phyloP scores from a whole-genome alignment of 2,888 invertebrate genomes.

The Nowickia ferox region DNA sequence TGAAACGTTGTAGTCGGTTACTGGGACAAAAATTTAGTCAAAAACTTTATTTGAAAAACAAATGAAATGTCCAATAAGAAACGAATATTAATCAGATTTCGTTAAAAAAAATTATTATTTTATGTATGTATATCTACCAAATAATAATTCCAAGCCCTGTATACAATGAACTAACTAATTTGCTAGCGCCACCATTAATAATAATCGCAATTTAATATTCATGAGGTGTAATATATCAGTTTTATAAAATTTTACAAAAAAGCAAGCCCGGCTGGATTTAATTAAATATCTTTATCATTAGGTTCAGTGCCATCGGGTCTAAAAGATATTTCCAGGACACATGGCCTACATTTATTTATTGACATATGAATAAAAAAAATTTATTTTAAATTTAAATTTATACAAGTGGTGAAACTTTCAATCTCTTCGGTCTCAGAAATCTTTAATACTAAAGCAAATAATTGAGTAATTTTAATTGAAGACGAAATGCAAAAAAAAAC shows the following conservation, averaged over 20 bases:
- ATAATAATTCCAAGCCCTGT: too few species aligned
- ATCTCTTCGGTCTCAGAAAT: neutral
- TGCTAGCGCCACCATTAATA: neutral
- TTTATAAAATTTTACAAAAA: neutral
- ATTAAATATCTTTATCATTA: slow-evolving; percentile 1
- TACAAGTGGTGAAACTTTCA: neutral
- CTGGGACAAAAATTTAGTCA: too few species aligned
- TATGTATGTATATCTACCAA: too few species aligned
- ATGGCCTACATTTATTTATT: neutral
- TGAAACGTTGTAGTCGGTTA: too few species aligned
- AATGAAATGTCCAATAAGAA: too few species aligned
- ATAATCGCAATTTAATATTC: neutral
- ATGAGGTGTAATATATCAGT: neutral
- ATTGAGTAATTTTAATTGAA: slow-evolving; percentile 26
- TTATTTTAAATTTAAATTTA: slow-evolving; percentile 8
- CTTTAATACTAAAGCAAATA: slow-evolving; percentile 11
- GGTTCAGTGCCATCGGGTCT: slow-evolving; percentile 44
- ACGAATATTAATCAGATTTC: too few species aligned
- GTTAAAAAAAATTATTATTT: too few species aligned
- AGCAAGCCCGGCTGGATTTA: neutral
- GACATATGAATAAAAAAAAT: neutral
- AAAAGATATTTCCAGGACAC: slow-evolving; percentile 21
- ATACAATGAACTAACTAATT: neutral
- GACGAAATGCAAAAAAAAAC: slow-evolving; percentile 13
- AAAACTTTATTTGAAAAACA: too few species aligned